Percentiles rank a stretch among this genome's conserved stretches.
Conservation (phyloP, 2,113 vertebrate genomes). For the Hypanus sabinus region DNA sequence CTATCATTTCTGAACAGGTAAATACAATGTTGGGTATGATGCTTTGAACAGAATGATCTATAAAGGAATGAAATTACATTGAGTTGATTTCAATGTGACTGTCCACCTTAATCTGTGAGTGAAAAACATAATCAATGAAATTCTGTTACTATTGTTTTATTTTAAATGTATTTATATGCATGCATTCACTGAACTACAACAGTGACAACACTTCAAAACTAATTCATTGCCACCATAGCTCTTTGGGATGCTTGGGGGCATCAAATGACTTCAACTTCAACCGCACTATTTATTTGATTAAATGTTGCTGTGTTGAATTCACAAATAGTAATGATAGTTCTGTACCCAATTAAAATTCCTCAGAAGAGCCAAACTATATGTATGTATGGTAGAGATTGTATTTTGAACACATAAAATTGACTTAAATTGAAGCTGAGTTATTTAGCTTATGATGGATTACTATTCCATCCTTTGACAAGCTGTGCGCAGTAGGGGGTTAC, state of each 20-base stretch:
- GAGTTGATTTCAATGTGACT: not conserved
- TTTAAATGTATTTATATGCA: not conserved
- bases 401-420: not conserved
- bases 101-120: not conserved
- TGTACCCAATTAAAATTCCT: not conserved
- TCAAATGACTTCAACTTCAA: not conserved
- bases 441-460: conserved; percentile 1
- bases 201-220: not conserved
- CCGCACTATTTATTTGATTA: not conserved
- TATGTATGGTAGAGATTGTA: not conserved
- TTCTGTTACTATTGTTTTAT: not conserved
- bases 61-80: not conserved
- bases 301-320: not conserved
- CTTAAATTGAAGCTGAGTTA: conserved; percentile 9
- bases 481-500: not conserved
- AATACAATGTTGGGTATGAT: not conserved
- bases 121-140: not conserved
- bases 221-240: not conserved
- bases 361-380: not conserved
- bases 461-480: conserved; percentile 23
- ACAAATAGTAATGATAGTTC: too few relatives aligned
- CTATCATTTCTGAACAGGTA: conserved; percentile 1
- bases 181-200: too few relatives aligned
- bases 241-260: too few relatives aligned
- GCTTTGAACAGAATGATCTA: not conserved